Evolutionary conservation across 2,888 invertebrate genomes (phyloP), one percentile per base, ranked within the genome.

Genomic region (Blastobasis adustella): DNA sequence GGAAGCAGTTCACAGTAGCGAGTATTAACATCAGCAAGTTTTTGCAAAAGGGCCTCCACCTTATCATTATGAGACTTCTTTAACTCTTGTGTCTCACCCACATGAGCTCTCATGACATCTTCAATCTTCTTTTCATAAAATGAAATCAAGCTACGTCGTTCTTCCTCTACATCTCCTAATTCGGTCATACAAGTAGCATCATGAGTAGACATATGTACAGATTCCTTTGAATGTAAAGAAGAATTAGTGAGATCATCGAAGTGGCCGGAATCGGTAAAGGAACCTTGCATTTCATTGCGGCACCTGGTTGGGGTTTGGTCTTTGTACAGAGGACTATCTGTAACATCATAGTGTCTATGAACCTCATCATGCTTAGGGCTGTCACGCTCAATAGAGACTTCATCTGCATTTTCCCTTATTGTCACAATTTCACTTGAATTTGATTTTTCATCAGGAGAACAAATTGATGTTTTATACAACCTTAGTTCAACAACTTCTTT

Each of bases 211-310:
- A 89, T 86, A 57, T 85, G 85, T 50, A 90, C 90, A n/a, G 93
- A 92, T 68, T 94, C 94, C 81, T 94, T 94, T 53, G 94, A 94
- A 79, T 94, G 93, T 56, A 94, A 87, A 51, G 94, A 94, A 49
- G 94, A 94, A 65, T 92, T 92, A 10, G 92, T 92, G 63, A 93
- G 87, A 81, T 96, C 96, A 75, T 96, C 96, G 79, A 94, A 96
- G 82, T 95, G 94, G 45, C 96, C 96, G 6, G 95, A 96, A 79
- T 96, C 96, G 51, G 95, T 93, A 68, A 94, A 92, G 38, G 95
- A 95, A 58, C 92, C 92, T 65, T 93, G 93, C 89, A 94, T 91
- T 71, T 94, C 94, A 76, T 82, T 85, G 54, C 84, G 75, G 59
- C 83, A 77, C 55, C 86, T 76, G 10, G 81, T 85, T 47, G 88